Evolutionary conservation across 2,888 invertebrate genomes (phyloP), one percentile per base, ranked within the genome.

Genomic region (Amiota minor): DNA sequence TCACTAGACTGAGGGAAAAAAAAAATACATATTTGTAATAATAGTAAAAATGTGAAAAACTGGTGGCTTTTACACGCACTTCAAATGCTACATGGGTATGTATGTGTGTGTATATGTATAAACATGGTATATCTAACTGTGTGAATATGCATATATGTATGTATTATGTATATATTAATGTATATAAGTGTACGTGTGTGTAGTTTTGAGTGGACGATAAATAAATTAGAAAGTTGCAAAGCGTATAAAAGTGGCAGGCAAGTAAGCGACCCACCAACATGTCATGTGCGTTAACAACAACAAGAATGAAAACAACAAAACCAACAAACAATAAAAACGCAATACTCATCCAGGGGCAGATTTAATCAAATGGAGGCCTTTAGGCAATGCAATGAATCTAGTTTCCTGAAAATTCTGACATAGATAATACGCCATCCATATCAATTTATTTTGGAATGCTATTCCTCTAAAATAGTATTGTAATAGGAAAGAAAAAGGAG

Each of bases 141-240:
- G 20, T 72, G n/a, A n/a, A n/a, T n/a, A 9, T 74, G 69, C 45
- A 45, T 70, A 49, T 74, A 16, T 35, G 50, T 59, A 16, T 56
- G 62, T n/a, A n/a, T n/a, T n/a, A n/a, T 64, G n/a, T 59, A 45
- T 75, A 68, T 50, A 11, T 64, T 9, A 18, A 18, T 53, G 23
- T 56, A n/a, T 64, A n/a, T 35, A 53, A 50, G 53, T 72, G 46
- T 72, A 71, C 75, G 23, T 76, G 76, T 80, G 74, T 79, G 18
- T 80, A 77, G 77, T 78, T 79, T 80, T 77, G 76, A 80, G 74
- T 78, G 79, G 76, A 76, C 80, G 79, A 84, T 81, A 83, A 84
- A 83, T 84, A 84, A 82, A 83, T 84, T 81, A 84, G 81, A 83
- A 81, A 81, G 80, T 81, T 78, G 80, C 75, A 77, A 84, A 45